Evolutionary conservation across 1,140 invertebrate genomes (phyloP).

Genomic region (Musca domestica): DNA sequence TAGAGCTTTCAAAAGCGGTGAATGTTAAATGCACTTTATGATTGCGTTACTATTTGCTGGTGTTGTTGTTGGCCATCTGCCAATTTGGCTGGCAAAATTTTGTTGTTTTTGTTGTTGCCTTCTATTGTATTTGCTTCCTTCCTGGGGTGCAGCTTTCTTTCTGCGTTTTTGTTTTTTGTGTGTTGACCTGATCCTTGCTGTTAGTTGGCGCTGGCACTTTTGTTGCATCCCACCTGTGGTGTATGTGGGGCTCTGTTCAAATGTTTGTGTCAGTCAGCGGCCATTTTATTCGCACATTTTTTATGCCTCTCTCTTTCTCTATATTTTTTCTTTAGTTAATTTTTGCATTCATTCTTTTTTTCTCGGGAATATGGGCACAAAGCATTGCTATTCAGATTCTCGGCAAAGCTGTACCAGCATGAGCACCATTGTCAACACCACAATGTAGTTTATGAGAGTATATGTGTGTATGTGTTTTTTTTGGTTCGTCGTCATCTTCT

Average conservation of each 20-base stretch:
- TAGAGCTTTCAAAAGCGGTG: too few species aligned
- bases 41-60: background rate
- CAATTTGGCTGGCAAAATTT: background rate
- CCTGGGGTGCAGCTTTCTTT: too few species aligned
- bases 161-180: too few species aligned
- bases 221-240: conserved; percentile 13
- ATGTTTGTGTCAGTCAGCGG: conserved; percentile 8
- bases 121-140: background rate
- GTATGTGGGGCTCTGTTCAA: background rate
- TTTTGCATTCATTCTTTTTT: background rate
- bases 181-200: background rate
- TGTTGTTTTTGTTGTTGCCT: background rate
- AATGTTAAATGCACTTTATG: background rate
- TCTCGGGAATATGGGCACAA: too few species aligned
- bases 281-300: conserved; percentile 6
- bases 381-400: too few species aligned
- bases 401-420: too few species aligned
- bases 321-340: conserved; percentile 1
- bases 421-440: too few species aligned
- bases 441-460: too few species aligned
- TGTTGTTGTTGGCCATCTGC: conserved; percentile 9
- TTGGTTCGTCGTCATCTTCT: too few species aligned
- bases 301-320: background rate
- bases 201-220: background rate
- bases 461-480: too few species aligned